Evolutionary conservation across 1,140 invertebrate genomes (phyloP).

Genomic region (Branchinecta lynchi): DNA sequence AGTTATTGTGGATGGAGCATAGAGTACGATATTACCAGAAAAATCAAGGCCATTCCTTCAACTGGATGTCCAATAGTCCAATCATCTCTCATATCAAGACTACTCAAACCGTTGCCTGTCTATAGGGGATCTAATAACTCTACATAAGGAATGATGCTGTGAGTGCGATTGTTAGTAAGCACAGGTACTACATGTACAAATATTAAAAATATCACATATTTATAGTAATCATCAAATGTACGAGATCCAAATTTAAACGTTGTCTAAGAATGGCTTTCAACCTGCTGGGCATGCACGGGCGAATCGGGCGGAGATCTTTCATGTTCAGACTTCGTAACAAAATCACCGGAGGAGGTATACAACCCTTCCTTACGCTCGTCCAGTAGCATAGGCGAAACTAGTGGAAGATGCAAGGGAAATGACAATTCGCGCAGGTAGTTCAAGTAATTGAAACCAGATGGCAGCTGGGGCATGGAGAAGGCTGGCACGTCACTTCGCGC

Average conservation of each 20-base stretch:
- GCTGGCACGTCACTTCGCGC: constrained; percentile 10
- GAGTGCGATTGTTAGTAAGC: no score
- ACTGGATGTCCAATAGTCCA: no score
- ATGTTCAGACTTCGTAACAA: background rate
- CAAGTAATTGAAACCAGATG: constrained; percentile 33
- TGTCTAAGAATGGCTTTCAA: constrained; percentile 1
- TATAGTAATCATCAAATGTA: no score
- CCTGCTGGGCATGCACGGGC: background rate
- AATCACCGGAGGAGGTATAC: background rate
- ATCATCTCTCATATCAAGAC: no score
- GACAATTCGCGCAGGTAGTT: constrained; percentile 65
- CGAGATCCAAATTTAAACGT: background rate
- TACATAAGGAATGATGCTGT: no score
- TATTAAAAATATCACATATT: no score
- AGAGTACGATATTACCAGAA: no score
- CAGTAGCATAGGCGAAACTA: background rate
- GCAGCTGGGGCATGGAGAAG: constrained; percentile 29
- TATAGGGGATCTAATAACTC: no score
- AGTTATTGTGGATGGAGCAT: no score
- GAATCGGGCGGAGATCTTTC: background rate
- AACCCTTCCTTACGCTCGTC: background rate
- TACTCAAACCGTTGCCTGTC: no score
- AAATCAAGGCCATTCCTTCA: no score
- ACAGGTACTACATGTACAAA: no score
- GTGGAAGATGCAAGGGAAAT: constrained; percentile 45